phyloP scores from a whole-genome alignment of 2,888 invertebrate genomes.

The Dolichomitus sp. region DNA sequence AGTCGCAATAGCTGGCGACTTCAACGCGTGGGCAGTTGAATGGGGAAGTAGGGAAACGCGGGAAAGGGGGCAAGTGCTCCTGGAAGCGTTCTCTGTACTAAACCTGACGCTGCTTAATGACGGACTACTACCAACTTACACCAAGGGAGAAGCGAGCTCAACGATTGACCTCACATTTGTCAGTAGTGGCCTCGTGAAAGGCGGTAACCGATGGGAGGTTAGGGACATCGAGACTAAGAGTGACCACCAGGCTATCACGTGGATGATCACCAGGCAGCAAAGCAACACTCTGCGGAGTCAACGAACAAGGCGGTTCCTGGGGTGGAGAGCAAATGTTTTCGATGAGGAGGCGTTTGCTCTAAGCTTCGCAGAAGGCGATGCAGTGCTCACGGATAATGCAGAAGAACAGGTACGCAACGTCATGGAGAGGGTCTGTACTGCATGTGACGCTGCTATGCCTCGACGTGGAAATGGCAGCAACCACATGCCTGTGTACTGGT shows the following conservation, averaged over 20 bases:
- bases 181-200: conserved; percentile 57
- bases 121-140: conserved; percentile 46
- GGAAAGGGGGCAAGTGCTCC: conserved; percentile 6
- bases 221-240: conserved; percentile 55
- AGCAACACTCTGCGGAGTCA: too few relatives aligned
- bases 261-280: too few relatives aligned
- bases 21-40: not conserved
- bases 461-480: conserved; percentile 2
- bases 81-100: not conserved
- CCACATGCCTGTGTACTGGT: conserved; percentile 55
- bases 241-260: conserved; percentile 56
- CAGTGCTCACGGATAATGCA: too few relatives aligned
- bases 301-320: too few relatives aligned
- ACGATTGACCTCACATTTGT: conserved; percentile 67
- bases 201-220: conserved; percentile 58
- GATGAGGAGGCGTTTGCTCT: too few relatives aligned
- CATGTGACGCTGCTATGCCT: conserved; percentile 66
- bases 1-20: not conserved
- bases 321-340: too few relatives aligned
- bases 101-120: conserved; percentile 2
- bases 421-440: conserved; percentile 44
- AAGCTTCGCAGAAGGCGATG: not conserved
- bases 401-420: too few relatives aligned
- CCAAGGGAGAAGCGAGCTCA: conserved; percentile 37
- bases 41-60: not conserved